Evolutionary conservation across 30 jellyfish, hydroid and myxozoan species (phyloP).

Genomic region (Cassiopea andromeda): DNA sequence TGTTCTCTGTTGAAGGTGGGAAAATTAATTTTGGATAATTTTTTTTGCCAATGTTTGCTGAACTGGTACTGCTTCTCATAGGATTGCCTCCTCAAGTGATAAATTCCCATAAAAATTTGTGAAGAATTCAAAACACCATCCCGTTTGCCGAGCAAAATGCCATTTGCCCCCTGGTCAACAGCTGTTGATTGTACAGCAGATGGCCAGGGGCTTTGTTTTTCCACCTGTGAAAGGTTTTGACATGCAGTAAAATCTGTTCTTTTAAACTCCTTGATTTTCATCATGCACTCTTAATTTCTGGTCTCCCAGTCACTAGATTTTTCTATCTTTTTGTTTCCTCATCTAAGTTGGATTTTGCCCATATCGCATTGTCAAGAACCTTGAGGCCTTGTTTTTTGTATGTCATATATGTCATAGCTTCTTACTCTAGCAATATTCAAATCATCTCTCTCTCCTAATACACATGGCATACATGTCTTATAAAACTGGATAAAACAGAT

Average conservation of each 20-base stretch:
- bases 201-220: neutral
- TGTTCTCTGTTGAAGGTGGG: slow-evolving; percentile 52
- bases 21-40: slow-evolving; percentile 53
- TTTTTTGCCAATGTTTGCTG: neutral
- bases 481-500: too few species aligned
- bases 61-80: too few species aligned
- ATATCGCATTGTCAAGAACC: neutral
- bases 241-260: neutral
- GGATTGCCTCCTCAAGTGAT: too few species aligned
- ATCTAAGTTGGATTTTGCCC: neutral
- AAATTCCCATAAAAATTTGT: neutral
- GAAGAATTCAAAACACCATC: neutral
- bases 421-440: too few species aligned
- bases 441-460: too few species aligned
- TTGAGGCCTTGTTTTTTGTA: neutral
- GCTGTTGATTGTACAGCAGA: neutral
- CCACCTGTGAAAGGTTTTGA: neutral
- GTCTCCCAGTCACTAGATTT: neutral
- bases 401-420: neutral
- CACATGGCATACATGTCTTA: too few species aligned
- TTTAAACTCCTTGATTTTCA: neutral
- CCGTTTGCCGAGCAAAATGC: neutral
- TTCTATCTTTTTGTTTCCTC: neutral
- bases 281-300: neutral
- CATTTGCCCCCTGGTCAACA: neutral